Evolutionary conservation across 2,888 invertebrate genomes (phyloP).

Genomic region (Gasteruption jaculator): DNA sequence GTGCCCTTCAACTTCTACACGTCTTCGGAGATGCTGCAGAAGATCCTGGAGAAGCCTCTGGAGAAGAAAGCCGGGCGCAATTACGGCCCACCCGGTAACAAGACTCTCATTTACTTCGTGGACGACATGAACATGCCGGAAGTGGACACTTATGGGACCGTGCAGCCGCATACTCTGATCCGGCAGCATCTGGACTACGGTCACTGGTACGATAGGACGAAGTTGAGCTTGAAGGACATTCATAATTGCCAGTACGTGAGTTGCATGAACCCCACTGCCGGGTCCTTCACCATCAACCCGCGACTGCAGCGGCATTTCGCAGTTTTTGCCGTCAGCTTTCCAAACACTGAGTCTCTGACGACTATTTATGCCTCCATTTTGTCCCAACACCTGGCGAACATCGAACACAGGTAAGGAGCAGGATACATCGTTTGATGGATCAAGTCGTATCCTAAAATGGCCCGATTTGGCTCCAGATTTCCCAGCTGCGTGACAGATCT

Average conservation of each 20-base stretch:
- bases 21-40: constrained; percentile 88
- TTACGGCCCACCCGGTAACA: constrained; percentile 93
- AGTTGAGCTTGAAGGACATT: constrained; percentile 86
- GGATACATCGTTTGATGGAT: too few species aligned
- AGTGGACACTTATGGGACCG: constrained; percentile 87
- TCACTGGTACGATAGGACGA: constrained; percentile 92
- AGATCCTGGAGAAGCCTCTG: constrained; percentile 87
- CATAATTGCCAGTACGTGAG: constrained; percentile 96
- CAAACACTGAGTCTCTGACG: constrained; percentile 76
- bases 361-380: constrained; percentile 88
- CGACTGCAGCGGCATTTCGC: constrained; percentile 87
- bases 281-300: constrained; percentile 94
- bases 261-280: constrained; percentile 98
- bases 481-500: constrained; percentile 39
- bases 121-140: constrained; percentile 99
- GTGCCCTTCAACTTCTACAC: constrained; percentile 97
- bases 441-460: too few species aligned
- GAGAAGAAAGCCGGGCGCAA: constrained; percentile 93
- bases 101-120: constrained; percentile 89
- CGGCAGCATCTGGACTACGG: constrained; percentile 93
- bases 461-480: constrained; percentile 33
- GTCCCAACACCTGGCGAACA: constrained; percentile 77
- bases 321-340: constrained; percentile 81
- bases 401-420: constrained; percentile 73
- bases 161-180: constrained; percentile 93